Evolutionary conservation across 2,797 vertebrate genomes (phyloP), one percentile per base, ranked within the genome.

Genomic region (Coracias cyanogaster): DNA sequence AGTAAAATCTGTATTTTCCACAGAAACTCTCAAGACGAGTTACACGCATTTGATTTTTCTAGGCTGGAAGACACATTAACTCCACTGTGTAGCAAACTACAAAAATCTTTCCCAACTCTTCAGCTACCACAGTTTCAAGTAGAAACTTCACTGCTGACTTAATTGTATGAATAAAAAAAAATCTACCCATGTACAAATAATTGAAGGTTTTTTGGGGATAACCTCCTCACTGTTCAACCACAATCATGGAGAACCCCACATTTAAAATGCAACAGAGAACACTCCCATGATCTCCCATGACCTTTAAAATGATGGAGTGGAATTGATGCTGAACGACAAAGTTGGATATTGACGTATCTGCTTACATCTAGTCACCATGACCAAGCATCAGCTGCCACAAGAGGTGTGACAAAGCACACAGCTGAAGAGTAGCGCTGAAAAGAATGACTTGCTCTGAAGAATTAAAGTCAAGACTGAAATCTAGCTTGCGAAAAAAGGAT

Each of bases 201-300:
- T 1, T 18, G 31, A 41, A 58, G 4, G 37, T 37, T 4, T 52
- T 49, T 57, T 2, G 54, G 29, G 13, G 13, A 41, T 26, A 61
- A 69, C 1, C 9, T 8, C 11, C 19, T 26, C 16, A 15, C 7
- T 2, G 3, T 6, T 76, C 43, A 66, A 57, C 60, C 7, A 57
- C 1, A 52, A 48, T 8, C 31, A 54, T 0, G 1, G 22, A 66
- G 28, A 57, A 26, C 3, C 72, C 28, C 12, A 7, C 4, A 76
- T 61, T 72, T 43, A 79, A 66, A n/a, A 26, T 3, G 46, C 54
- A 57, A 49, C 19, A 55, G 29, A 65, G 48, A 60, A 13, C 26
- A 87, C 5, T 46, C 8, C 57, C 15, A 1, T 10, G 51, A 60
- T n/a, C 52, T 16, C 16, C 19, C 20, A 64, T 57, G n/a, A n/a